Evolutionary conservation across 2,888 invertebrate genomes (phyloP), one percentile per base, ranked within the genome.

Genomic region (Amphipoea lucens): DNA sequence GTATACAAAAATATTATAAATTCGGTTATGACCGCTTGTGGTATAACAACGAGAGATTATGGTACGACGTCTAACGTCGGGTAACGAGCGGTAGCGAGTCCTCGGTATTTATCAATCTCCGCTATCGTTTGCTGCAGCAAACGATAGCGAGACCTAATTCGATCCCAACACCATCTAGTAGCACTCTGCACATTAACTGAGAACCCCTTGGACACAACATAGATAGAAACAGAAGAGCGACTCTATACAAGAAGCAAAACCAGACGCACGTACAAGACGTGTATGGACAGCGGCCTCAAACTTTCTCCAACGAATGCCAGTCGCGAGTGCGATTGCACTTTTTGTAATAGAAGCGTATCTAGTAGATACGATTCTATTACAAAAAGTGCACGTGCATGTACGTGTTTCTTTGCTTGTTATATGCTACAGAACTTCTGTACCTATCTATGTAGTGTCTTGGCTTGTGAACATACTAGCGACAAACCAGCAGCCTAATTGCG

Each of bases 131-230:
- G n/a, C n/a, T 20, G 9, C 2, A 54, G 12, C 36, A 62, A 42
- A 74, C 54, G 51, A 63, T 79, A 63, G 57, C 73, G 79, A 0
- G 54, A 48, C 54, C 23, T 67, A 76, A 48, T 11, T 66, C 60
- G 70, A 81, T 40, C 29, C 45, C 81, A 69, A 81, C 82, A n/a
- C 81, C 82, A 81, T 71, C 82, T 81, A 72, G 79, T 65, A 5
- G 1, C 23, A 65, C 40, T 23, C 1, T 12, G 3, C 23, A 17
- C 14, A 14, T 12, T 40, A 23, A 65, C 11, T 40, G 2, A 40
- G 11, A 6, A 40, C 11, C 40, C 23, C 40, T 65, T 65, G 40
- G 12, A 40, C 23, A 20, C 23, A 65, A 11, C 4, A 40, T 4
- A 20, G 1, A 63, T 36, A 20, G 11, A 40, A 40, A 23, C 40